phyloP scores from a whole-genome alignment of 1,140 invertebrate genomes.

The Drosophila truncata region DNA sequence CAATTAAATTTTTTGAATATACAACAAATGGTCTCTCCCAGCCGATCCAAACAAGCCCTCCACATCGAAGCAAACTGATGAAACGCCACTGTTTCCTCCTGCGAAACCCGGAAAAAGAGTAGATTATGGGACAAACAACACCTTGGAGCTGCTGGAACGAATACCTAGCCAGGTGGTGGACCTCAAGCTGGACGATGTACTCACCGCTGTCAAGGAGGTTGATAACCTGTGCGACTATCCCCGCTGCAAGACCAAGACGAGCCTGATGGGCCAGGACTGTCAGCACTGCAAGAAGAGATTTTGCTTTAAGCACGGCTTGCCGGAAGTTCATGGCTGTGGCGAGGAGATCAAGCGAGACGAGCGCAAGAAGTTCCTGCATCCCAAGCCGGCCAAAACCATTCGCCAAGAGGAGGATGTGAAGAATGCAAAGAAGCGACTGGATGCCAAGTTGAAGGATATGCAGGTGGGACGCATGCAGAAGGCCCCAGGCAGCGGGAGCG shows the following conservation, averaged over 20 bases:
- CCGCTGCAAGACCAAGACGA: slow-evolving; percentile 79
- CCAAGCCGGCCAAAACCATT: slow-evolving; percentile 73
- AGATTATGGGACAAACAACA: slow-evolving; percentile 81
- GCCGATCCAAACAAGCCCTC: slow-evolving; percentile 39
- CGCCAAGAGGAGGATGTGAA: slow-evolving; percentile 71
- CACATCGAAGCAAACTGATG: slow-evolving; percentile 27
- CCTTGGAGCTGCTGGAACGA: slow-evolving; percentile 73
- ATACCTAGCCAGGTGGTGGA: slow-evolving; percentile 78
- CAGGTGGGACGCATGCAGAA: slow-evolving; percentile 77
- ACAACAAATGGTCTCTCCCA: neutral
- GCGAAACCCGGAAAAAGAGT: slow-evolving; percentile 60
- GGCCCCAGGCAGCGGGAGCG: slow-evolving; percentile 3
- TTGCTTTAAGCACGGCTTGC: slow-evolving; percentile 82
- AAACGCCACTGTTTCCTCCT: slow-evolving; percentile 64
- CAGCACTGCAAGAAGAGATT: slow-evolving; percentile 72
- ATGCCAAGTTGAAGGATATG: slow-evolving; percentile 83
- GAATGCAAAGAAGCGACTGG: slow-evolving; percentile 75
- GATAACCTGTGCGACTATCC: slow-evolving; percentile 77
- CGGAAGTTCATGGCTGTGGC: slow-evolving; percentile 82
- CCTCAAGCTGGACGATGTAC: slow-evolving; percentile 75
- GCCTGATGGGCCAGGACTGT: slow-evolving; percentile 80
- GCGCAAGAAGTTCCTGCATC: slow-evolving; percentile 78
- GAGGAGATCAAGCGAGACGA: slow-evolving; percentile 71
- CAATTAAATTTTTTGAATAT: neutral
- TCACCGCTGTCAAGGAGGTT: slow-evolving; percentile 78